Conservation (phyloP, 2,797 vertebrate genomes). For the Arctocebus calabarensis region DNA sequence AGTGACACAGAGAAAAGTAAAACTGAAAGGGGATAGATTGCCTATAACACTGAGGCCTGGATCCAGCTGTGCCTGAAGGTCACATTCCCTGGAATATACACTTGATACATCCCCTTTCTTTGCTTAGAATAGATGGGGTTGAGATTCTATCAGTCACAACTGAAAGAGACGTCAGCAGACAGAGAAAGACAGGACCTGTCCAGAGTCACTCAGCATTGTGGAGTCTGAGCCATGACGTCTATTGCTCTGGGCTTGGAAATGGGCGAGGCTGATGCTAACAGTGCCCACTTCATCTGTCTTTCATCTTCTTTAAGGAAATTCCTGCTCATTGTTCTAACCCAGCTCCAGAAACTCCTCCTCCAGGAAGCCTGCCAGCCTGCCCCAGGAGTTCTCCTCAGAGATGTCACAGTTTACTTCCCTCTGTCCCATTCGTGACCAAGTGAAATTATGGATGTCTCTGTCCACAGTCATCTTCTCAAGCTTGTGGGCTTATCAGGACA, state of each 20-base stretch:
- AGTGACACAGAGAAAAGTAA: not conserved
- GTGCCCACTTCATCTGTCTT: not conserved
- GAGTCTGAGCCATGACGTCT: not conserved
- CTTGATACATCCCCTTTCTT: not conserved
- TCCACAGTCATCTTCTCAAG: not conserved
- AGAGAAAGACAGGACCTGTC: not conserved
- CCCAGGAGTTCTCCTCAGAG: not conserved
- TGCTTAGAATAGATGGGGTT: not conserved
- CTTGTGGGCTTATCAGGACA: not conserved
- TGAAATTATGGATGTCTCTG: not conserved
- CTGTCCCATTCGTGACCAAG: not conserved
- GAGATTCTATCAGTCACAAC: not conserved
- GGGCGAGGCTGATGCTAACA: not conserved
- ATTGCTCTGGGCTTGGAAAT: no score
- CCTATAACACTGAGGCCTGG: not conserved
- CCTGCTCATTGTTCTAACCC: not conserved
- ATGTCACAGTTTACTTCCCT: no score
- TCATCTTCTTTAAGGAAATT: no score
- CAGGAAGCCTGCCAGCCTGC: not conserved
- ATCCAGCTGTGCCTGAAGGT: not conserved
- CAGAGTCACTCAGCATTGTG: not conserved
- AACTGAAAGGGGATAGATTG: not conserved
- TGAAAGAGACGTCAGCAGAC: not conserved
- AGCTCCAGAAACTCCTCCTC: not conserved
- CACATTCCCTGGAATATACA: not conserved